Conservation (phyloP, 2,113 vertebrate genomes). For the Tyrannus savana region DNA sequence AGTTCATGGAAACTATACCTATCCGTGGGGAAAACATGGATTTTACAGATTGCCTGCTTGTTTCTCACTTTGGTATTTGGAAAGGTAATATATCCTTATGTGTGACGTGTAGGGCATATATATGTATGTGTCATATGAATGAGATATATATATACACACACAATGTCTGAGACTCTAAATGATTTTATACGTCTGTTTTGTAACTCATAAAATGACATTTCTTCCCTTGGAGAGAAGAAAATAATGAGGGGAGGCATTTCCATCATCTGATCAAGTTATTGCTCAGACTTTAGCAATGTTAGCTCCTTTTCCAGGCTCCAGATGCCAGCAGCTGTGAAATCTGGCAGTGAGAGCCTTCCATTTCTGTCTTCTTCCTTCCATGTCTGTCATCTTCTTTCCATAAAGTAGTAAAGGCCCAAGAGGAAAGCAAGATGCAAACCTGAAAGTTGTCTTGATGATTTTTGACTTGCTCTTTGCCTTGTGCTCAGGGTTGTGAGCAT, state of each 20-base stretch:
- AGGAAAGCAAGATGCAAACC: neutral
- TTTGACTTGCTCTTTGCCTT: neutral
- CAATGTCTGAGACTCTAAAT: neutral
- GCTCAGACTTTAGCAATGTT: neutral
- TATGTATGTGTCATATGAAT: neutral
- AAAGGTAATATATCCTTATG: neutral
- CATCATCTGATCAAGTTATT: neutral
- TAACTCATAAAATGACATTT: neutral
- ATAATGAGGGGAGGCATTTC: rapidly evolving
- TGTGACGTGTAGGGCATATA: neutral
- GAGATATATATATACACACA: too few species aligned
- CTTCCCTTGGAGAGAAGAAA: rapidly evolving
- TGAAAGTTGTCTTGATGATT: neutral
- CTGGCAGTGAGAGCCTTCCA: neutral
- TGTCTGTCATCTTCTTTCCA: neutral
- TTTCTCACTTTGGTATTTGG: neutral
- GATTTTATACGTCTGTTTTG: neutral
- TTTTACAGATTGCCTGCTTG: neutral
- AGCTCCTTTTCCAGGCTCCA: neutral
- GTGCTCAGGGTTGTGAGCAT: neutral
- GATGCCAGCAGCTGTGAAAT: neutral
- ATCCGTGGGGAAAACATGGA: neutral
- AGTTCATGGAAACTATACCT: neutral
- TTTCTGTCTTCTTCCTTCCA: neutral
- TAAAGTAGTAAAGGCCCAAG: neutral